These are phyloP conservation scores for Leptopterna dolabrata DNA, from an alignment of 2,888 invertebrate species.

Conservation along the genomic window DNA sequence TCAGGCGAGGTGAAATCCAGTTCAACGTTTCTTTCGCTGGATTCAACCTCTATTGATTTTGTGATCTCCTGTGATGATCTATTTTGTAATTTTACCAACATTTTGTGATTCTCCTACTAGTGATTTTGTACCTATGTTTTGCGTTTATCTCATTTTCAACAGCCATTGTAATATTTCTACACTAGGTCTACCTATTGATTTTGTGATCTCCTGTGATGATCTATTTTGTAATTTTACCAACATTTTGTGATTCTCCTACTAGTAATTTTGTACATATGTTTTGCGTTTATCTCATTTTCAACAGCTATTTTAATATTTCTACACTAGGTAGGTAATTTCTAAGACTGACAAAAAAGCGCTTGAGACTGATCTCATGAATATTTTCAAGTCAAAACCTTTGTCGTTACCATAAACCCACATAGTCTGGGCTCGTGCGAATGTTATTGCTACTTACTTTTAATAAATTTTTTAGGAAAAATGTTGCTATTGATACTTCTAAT, in stretches of 20 bases:
- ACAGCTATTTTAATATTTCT: too few relatives aligned
- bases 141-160: not conserved
- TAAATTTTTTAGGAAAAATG: too few relatives aligned
- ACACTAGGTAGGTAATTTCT: too few relatives aligned
- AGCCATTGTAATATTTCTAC: constrained; percentile 4
- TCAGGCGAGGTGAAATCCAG: constrained; percentile 12
- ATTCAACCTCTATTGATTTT: constrained; percentile 16
- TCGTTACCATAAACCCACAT: too few relatives aligned
- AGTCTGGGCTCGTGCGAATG: too few relatives aligned
- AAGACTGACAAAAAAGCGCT: too few relatives aligned
- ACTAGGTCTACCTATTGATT: constrained; percentile 7
- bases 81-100: constrained; percentile 16
- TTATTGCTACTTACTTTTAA: too few relatives aligned
- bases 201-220: constrained; percentile 15
- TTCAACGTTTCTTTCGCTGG: constrained; percentile 11
- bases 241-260: constrained; percentile 13
- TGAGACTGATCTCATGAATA: constrained; percentile 15
- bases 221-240: constrained; percentile 12
- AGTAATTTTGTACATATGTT: not conserved
- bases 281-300: too few relatives aligned
- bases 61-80: constrained; percentile 12
- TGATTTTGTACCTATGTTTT: constrained; percentile 13
- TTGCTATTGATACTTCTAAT: too few relatives aligned
- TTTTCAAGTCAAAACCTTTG: too few relatives aligned
- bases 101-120: constrained; percentile 13